Evolutionary conservation across 2,888 invertebrate genomes (phyloP).

Genomic region (Pristionchus fissidentatus): DNA sequence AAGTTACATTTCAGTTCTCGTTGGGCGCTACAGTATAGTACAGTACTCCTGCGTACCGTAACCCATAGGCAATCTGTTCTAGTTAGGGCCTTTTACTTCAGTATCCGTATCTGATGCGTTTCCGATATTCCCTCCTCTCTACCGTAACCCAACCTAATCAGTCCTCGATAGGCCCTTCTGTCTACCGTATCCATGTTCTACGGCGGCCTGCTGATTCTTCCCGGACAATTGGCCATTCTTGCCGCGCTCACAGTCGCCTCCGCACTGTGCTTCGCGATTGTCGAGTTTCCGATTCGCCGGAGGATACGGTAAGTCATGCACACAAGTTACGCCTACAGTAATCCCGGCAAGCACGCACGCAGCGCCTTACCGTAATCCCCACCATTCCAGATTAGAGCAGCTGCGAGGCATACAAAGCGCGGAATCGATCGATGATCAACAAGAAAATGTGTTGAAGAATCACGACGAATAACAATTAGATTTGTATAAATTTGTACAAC

Average conservation of each 20-base stretch:
- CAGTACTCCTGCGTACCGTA: not conserved
- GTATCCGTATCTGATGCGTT: not conserved
- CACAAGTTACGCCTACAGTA: too few relatives aligned
- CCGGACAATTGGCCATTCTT: constrained; percentile 17
- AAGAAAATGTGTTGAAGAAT: too few relatives aligned
- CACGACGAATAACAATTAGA: too few relatives aligned
- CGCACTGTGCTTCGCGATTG: constrained; percentile 15
- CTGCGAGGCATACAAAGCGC: not conserved
- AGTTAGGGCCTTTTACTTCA: not conserved
- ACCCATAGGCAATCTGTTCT: not conserved
- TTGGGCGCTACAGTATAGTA: too few relatives aligned
- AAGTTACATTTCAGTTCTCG: not conserved
- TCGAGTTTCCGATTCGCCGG: constrained; percentile 4
- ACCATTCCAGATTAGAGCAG: not conserved
- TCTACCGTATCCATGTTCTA: constrained; percentile 48
- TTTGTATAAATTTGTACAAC: too few relatives aligned
- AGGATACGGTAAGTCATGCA: not conserved
- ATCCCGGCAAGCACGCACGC: too few relatives aligned
- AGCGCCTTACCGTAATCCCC: not conserved
- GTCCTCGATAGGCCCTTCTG: constrained; percentile 33
- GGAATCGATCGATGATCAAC: too few relatives aligned
- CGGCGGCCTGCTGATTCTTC: constrained; percentile 15
- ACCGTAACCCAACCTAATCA: not conserved
- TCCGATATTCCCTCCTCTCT: not conserved
- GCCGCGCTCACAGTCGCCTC: constrained; percentile 15